Evolutionary conservation across 2,797 vertebrate species (phyloP).

Genomic region (Taeniopygia guttata): DNA sequence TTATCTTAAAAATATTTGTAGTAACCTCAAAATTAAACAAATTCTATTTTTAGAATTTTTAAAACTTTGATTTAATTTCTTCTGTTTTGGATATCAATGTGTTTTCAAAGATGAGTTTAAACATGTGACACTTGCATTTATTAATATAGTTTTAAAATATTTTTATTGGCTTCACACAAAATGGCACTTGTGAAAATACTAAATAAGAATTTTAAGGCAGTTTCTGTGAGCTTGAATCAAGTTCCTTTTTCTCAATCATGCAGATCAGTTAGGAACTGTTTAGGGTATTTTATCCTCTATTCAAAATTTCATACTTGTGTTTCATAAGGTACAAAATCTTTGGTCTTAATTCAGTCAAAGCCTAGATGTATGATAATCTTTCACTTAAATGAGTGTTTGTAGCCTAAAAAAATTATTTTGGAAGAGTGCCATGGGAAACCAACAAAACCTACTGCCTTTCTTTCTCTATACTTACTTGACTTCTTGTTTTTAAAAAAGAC

Average conservation of each 20-base stretch:
- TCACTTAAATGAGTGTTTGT: neutral
- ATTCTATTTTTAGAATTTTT: rapidly evolving
- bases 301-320: neutral
- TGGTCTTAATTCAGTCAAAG: neutral
- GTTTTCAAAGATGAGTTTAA: neutral
- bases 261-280: neutral
- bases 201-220: neutral
- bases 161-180: neutral
- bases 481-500: neutral
- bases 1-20: neutral
- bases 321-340: neutral
- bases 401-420: neutral
- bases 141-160: neutral
- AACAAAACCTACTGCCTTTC: neutral
- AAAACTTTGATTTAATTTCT: neutral
- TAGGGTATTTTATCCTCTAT: neutral
- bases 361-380: neutral
- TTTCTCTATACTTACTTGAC: neutral
- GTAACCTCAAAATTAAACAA: neutral
- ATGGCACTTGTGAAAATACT: neutral
- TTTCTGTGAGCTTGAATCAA: neutral
- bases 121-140: neutral
- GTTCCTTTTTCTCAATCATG: neutral
- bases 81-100: neutral
- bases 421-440: neutral